phyloP scores from a whole-genome alignment of 2,113 vertebrate genomes.

The Campylomormyrus tamandua region DNA sequence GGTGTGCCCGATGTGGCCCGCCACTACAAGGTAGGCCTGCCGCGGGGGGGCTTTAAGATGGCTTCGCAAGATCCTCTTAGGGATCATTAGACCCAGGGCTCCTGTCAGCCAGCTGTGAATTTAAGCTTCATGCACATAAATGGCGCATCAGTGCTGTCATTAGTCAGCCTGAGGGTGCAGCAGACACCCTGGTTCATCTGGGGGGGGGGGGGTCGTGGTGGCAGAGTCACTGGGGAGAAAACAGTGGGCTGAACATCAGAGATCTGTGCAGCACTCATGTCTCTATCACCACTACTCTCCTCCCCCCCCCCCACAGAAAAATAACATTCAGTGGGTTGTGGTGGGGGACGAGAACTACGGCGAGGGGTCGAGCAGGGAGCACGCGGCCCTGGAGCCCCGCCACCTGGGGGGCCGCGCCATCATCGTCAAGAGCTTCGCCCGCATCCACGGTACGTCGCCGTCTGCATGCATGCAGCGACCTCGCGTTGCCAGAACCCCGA shows the following conservation, averaged over 20 bases:
- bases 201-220: not conserved
- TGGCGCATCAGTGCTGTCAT: not conserved
- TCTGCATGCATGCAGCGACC: not conserved
- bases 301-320: conserved; percentile 29
- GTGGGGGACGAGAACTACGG: conserved; percentile 94
- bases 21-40: conserved; percentile 47
- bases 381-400: conserved; percentile 85
- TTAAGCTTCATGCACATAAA: not conserved
- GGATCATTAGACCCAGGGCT: not conserved
- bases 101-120: not conserved
- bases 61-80: not conserved
- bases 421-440: conserved; percentile 94
- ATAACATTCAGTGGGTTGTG: conserved; percentile 77
- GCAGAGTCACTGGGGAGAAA: not conserved
- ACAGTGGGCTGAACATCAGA: not conserved
- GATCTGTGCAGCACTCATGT: not conserved
- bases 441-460: conserved; percentile 76
- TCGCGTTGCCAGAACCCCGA: not conserved
- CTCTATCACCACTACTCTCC: not conserved
- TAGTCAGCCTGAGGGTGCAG: not conserved
- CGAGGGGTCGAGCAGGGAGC: conserved; percentile 92
- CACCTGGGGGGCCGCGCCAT: conserved; percentile 91
- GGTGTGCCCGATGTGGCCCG: conserved; percentile 90
- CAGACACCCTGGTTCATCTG: not conserved
- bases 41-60: not conserved